Conservation (phyloP, 2,113 vertebrate genomes). For the Falco punctatus region DNA sequence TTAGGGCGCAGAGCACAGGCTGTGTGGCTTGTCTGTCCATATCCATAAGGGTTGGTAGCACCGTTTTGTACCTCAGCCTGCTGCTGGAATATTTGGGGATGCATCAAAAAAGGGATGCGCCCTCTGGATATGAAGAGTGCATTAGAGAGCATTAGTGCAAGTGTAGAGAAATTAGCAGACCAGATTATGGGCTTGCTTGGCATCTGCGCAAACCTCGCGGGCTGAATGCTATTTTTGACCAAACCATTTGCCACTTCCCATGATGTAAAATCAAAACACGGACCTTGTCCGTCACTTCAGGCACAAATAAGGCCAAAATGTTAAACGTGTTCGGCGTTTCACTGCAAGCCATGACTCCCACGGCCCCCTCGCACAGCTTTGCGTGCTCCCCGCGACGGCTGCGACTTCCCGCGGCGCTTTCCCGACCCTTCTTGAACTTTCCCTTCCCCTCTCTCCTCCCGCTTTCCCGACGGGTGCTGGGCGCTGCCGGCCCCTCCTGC, state of each 20-base stretch:
- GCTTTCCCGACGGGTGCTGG: background rate
- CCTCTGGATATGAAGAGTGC: background rate
- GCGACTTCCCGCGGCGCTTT: background rate
- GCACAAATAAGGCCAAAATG: background rate
- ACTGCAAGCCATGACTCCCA: fast-evolving
- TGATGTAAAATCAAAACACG: background rate
- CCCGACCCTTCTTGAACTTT: background rate
- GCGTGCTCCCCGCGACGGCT: fast-evolving
- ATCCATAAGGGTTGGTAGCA: background rate
- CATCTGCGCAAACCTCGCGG: too few species aligned
- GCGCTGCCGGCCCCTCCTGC: fast-evolving
- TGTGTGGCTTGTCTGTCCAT: fast-evolving
- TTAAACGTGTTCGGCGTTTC: fast-evolving
- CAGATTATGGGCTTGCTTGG: background rate
- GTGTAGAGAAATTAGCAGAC: background rate
- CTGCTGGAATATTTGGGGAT: background rate
- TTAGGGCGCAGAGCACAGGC: background rate
- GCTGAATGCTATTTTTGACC: background rate
- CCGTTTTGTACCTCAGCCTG: fast-evolving
- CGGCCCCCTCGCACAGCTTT: fast-evolving
- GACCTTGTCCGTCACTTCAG: background rate
- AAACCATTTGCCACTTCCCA: fast-evolving
- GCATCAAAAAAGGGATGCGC: background rate
- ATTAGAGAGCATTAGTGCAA: background rate
- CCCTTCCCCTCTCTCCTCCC: background rate